Percentiles rank a stretch among this genome's conserved stretches.
Evolutionary conservation across 2,113 vertebrate genomes (phyloP).

Genomic region (Hypocryptadius cinnamomeus): DNA sequence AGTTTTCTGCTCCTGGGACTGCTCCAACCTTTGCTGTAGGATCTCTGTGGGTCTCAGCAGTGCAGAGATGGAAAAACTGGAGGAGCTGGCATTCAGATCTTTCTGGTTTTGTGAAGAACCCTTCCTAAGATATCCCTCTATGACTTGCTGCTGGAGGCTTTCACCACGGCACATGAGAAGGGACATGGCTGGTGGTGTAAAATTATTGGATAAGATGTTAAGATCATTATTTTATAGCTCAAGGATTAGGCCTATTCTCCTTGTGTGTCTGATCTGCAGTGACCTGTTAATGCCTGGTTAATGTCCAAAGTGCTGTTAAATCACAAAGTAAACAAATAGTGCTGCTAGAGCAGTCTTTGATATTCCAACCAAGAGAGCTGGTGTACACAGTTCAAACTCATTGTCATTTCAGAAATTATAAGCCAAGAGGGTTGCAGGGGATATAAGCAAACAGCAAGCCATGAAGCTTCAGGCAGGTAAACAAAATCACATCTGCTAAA

Average conservation of each 20-base stretch:
- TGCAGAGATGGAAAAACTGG: neutral
- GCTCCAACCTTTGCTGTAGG: neutral
- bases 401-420: neutral
- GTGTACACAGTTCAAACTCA: neutral
- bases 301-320: neutral
- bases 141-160: neutral
- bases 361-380: neutral
- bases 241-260: neutral
- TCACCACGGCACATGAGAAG: neutral
- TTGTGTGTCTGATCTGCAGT: neutral
- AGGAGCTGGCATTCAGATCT: neutral
- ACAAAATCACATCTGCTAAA: constrained; percentile 37
- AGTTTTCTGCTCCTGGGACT: neutral
- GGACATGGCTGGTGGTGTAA: neutral
- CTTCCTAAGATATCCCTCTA: neutral
- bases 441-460: neutral
- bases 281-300: neutral
- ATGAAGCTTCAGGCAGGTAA: constrained; percentile 30
- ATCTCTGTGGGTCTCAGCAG: neutral
- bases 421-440: neutral
- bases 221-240: neutral
- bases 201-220: neutral
- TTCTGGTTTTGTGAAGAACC: neutral
- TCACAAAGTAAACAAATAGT: neutral
- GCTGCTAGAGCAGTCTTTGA: neutral